Evolutionary conservation across 2,113 vertebrate species (phyloP).

Genomic region (Tauraco erythrolophus): DNA sequence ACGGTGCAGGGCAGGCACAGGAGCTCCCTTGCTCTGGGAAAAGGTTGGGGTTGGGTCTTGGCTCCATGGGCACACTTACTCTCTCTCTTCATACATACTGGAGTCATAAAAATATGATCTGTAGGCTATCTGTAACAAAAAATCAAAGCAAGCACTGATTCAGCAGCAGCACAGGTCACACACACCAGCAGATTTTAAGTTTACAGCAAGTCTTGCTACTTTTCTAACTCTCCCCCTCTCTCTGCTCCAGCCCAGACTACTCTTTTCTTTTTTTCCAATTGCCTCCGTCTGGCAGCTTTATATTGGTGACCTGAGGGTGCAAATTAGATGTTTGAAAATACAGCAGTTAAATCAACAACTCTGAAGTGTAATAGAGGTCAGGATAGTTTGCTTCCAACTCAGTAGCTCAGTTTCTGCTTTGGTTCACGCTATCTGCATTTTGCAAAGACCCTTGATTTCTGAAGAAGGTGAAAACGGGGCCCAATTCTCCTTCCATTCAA

Average conservation of each 20-base stretch:
- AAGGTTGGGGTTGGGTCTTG: neutral
- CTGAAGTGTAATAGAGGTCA: constrained; percentile 67
- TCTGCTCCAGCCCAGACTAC: neutral
- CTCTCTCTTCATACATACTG: neutral
- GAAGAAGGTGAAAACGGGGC: neutral
- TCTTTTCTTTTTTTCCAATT: neutral
- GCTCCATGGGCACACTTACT: rapidly evolving
- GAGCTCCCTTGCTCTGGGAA: rapidly evolving
- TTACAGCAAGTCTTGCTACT: constrained; percentile 8
- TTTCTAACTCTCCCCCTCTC: neutral
- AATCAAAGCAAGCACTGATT: constrained; percentile 10
- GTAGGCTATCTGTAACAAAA: neutral
- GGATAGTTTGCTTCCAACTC: constrained; percentile 46
- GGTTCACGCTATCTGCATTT: constrained; percentile 37
- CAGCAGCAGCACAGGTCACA: neutral
- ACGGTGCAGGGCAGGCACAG: rapidly evolving
- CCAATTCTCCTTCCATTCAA: neutral
- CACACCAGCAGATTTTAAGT: constrained; percentile 8
- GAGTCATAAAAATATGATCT: neutral
- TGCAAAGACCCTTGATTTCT: constrained; percentile 31
- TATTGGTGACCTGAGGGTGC: constrained; percentile 60
- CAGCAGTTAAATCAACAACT: constrained; percentile 67
- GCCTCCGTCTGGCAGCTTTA: constrained; percentile 59
- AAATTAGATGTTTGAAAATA: constrained; percentile 69
- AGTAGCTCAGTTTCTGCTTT: constrained; percentile 39